Percentiles rank a stretch among this genome's conserved stretches.
These are phyloP conservation scores for Hydra vulgaris DNA, from an alignment of 30 jellyfish, hydroid and myxozoan species.

Conservation along the genomic window DNA sequence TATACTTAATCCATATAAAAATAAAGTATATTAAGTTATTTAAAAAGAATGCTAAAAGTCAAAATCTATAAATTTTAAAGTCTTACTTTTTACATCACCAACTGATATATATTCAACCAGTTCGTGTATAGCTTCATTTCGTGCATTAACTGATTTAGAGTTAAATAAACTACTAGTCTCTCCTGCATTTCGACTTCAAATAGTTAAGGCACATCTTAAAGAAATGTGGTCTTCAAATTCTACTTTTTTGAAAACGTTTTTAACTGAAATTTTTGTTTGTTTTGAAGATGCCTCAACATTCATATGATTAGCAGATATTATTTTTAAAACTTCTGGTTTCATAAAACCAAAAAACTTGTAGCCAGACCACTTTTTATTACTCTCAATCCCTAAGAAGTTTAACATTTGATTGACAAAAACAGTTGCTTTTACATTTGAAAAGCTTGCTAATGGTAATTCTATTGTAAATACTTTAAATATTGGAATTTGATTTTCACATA, in stretches of 20 bases:
- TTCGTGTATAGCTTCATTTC: constrained; percentile 6
- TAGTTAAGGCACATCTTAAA: background rate
- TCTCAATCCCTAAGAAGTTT: background rate
- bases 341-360: constrained; percentile 13
- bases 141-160: constrained; percentile 2
- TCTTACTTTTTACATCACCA: constrained; percentile 16
- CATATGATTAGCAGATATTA: background rate
- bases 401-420: background rate
- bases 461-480: background rate
- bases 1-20: background rate
- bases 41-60: background rate
- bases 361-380: constrained; percentile 14
- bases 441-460: background rate
- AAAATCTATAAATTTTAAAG: background rate
- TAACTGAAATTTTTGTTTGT: background rate
- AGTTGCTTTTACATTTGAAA: background rate
- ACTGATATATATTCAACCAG: background rate
- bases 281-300: background rate
- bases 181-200: background rate
- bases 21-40: background rate
- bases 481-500: background rate
- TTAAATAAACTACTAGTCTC: background rate
- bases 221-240: background rate
- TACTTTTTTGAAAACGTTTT: background rate
- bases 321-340: constrained; percentile 11